Conservation (phyloP, 2,888 invertebrate species). For the Argynnis bischoffii region DNA sequence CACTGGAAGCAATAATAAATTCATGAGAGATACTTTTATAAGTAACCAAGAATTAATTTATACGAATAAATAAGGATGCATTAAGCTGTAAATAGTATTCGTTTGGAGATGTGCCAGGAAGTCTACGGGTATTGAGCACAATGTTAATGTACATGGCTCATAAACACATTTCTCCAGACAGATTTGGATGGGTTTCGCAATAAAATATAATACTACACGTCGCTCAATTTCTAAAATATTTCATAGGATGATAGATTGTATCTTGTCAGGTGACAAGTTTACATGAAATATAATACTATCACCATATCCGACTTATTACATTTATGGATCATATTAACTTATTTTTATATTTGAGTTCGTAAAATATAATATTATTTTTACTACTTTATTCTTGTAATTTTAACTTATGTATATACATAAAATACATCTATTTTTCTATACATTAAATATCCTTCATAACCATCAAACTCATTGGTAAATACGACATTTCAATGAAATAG, state of each 20-base stretch:
- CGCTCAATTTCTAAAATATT: conserved; percentile 5
- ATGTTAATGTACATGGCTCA: conserved; percentile 20
- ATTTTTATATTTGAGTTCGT: too few relatives aligned
- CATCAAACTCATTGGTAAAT: too few relatives aligned
- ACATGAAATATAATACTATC: not conserved
- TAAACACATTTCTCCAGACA: conserved; percentile 20
- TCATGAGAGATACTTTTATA: conserved; percentile 1
- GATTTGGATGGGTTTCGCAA: conserved; percentile 3
- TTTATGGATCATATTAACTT: too few relatives aligned
- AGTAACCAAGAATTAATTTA: conserved; percentile 23
- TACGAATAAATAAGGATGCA: conserved; percentile 24
- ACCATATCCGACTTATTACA: too few relatives aligned
- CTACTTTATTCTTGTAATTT: too few relatives aligned
- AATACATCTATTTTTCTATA: too few relatives aligned
- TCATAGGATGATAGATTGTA: conserved; percentile 1
- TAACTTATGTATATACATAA: too few relatives aligned
- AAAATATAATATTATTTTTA: too few relatives aligned
- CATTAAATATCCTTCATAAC: too few relatives aligned
- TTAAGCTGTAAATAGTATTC: conserved; percentile 28
- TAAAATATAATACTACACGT: conserved; percentile 9
- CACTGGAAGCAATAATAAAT: conserved; percentile 10
- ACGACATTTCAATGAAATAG: not conserved
- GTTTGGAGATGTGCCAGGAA: conserved; percentile 27
- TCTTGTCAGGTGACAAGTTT: conserved; percentile 1
- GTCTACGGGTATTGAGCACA: conserved; percentile 23